phyloP scores from a whole-genome alignment of 2,113 vertebrate genomes.

The Barbus barbus region DNA sequence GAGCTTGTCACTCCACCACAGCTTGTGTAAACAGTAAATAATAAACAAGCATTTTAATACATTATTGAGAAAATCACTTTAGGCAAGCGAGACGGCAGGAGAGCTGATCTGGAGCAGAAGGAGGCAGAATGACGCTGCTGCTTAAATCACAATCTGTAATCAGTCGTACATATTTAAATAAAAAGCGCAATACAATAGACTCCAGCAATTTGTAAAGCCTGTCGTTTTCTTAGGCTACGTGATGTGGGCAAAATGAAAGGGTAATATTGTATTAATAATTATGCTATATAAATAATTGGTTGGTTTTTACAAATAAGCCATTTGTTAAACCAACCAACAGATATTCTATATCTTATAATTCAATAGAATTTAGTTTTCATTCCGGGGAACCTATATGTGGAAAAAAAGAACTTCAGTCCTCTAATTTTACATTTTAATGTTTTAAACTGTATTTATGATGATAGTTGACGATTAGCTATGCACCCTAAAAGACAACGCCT shows the following conservation, averaged over 20 bases:
- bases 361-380: background rate
- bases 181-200: background rate
- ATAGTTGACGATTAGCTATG: background rate
- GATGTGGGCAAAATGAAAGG: background rate
- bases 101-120: conserved; percentile 29
- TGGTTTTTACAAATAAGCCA: too few relatives aligned
- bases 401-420: too few relatives aligned
- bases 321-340: too few relatives aligned
- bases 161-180: conserved; percentile 11
- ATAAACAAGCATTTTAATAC: conserved; percentile 77
- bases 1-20: conserved; percentile 70
- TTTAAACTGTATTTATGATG: background rate
- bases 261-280: background rate
- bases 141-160: conserved; percentile 28
- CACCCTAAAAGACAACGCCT: too few relatives aligned
- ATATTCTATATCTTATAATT: background rate
- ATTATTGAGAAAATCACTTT: conserved; percentile 79
- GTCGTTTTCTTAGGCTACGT: too few relatives aligned
- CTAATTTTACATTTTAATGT: background rate
- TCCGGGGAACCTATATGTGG: too few relatives aligned
- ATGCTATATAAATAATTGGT: background rate
- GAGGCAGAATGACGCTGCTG: conserved; percentile 10
- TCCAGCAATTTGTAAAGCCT: background rate
- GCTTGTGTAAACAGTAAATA: conserved; percentile 80
- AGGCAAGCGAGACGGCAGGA: conserved; percentile 60